phyloP scores from a whole-genome alignment of 2,797 vertebrate species.

The Buphagus erythrorhynchus region DNA sequence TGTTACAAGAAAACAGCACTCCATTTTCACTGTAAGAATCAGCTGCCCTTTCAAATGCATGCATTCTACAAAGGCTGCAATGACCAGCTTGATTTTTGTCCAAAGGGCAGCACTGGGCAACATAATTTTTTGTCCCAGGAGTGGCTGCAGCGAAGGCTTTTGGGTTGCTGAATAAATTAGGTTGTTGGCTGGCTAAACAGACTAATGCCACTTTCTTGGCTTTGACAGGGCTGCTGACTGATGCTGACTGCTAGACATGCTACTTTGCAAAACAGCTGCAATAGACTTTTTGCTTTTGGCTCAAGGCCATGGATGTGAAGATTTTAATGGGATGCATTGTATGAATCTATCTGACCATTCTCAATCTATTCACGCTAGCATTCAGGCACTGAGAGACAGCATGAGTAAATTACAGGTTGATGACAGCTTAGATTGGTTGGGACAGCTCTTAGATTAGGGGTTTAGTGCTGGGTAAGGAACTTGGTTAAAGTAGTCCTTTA shows the following conservation, averaged over 20 bases:
- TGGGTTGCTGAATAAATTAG: neutral
- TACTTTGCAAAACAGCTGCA: neutral
- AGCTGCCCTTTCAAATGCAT: neutral
- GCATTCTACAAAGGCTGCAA: neutral
- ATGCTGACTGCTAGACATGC: neutral
- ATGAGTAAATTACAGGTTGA: neutral
- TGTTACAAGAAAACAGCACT: neutral
- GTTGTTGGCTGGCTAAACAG: neutral
- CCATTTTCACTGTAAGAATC: neutral
- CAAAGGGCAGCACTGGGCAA: neutral
- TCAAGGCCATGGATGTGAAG: neutral
- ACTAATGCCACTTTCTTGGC: neutral
- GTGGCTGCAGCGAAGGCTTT: neutral
- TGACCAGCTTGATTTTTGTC: neutral
- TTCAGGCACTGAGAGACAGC: neutral
- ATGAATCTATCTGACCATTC: neutral
- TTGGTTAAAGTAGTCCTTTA: neutral
- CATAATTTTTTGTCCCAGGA: neutral
- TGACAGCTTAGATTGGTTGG: neutral
- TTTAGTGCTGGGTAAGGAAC: neutral
- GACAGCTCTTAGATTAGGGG: neutral
- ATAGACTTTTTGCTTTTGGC: neutral
- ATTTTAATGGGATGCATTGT: neutral
- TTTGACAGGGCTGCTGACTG: neutral
- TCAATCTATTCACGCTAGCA: neutral